phyloP scores from a whole-genome alignment of 2,797 vertebrate genomes.

The Hydrolagus colliei region DNA sequence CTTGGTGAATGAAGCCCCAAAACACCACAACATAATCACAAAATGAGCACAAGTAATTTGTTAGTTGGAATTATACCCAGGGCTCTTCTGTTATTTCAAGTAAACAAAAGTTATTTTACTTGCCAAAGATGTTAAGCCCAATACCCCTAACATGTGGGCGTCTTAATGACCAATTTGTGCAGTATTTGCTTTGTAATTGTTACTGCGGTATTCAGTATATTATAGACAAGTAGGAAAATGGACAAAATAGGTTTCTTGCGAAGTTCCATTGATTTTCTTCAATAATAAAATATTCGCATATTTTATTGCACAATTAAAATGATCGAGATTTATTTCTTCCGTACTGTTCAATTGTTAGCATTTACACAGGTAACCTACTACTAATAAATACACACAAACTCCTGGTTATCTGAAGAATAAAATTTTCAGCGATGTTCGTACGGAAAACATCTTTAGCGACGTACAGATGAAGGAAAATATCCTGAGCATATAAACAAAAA shows the following conservation, averaged over 20 bases:
- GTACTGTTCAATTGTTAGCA: slow-evolving; percentile 10
- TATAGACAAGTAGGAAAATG: slow-evolving; percentile 6
- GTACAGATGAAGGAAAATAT: slow-evolving; percentile 52
- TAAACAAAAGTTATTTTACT: background rate
- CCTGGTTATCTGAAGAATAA: background rate
- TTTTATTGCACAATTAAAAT: slow-evolving; percentile 57
- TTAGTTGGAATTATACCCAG: slow-evolving; percentile 3
- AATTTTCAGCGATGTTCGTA: slow-evolving; percentile 7
- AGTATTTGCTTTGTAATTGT: slow-evolving; percentile 20
- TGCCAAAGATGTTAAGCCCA: background rate
- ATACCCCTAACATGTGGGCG: background rate
- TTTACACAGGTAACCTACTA: background rate
- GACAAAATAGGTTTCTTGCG: slow-evolving; percentile 11
- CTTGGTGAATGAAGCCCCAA: too few relatives aligned
- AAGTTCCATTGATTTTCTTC: slow-evolving; percentile 31
- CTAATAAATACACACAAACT: slow-evolving; percentile 18
- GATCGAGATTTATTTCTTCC: slow-evolving; percentile 38
- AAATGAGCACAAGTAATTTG: background rate
- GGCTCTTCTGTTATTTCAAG: background rate
- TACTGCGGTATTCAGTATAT: slow-evolving; percentile 1
- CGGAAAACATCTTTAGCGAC: background rate
- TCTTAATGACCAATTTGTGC: slow-evolving; percentile 17
- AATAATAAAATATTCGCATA: slow-evolving; percentile 44
- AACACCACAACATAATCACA: background rate
- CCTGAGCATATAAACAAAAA: slow-evolving; percentile 66